Base-by-base conservation (phyloP, 2,888 invertebrate species). In the Drosophila niveifrons region DNA sequence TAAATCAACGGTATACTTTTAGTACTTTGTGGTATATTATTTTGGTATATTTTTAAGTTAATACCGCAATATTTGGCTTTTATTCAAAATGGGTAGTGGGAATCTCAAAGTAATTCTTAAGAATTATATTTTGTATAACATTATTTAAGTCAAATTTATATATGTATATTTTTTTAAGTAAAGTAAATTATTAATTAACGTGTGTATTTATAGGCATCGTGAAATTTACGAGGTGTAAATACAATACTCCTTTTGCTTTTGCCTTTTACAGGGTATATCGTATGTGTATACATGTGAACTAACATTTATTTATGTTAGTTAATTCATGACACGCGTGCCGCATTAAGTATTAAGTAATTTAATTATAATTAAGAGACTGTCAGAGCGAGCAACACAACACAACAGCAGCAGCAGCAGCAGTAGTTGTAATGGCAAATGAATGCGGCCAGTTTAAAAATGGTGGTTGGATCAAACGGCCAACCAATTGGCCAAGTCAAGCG, bases 401-500 rank as follows among this genome's bases (percentile, higher is more conserved):
- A 34, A 17, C 13, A 41, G 23, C 46, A 36, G n/a, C 28, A 43
- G 28, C 46, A 57, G 28, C 6, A 23, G 23, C 10, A 39, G 18
- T 9, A 41, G 11, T 8, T 23, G 8, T 6, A 62, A 29, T 61
- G 39, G 59, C 62, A 70, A 44, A 65, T 63, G 55, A 66, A 71
- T 75, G 59, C 58, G 56, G 71, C 59, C 75, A 48, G 10, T 9
- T 55, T 55, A 28, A 36, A 44, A 36, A 48, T 29, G 15, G 13
- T 31, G 47, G 11, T 46, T 51, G 18, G 36, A 23, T 28, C 47
- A 39, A 51, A 18, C 31, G 9, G 11, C 28, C 31, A 11, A 47
- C 17, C 34, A 52, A 29, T 63, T 64, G 58, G 66, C 61, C 71
- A 69, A 61, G 68, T 76, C 43, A 59, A 67, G 65, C 63, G 53